Evolutionary conservation across 2,797 vertebrate species (phyloP).

Genomic region (Chaetodon trifasciatus): DNA sequence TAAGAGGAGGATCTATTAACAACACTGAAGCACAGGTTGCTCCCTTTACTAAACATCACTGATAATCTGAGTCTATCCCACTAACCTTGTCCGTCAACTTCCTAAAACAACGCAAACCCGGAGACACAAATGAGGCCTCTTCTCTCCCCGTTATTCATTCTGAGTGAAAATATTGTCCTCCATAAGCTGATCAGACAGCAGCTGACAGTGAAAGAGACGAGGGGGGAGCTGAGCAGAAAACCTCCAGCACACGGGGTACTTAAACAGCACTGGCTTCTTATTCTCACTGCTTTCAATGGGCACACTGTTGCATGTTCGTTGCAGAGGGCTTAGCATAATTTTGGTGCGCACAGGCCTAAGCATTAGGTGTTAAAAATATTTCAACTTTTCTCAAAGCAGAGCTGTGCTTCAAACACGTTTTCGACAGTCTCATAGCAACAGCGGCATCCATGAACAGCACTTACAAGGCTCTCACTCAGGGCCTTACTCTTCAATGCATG

Average conservation of each 20-base stretch:
- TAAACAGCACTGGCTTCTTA: constrained; percentile 10
- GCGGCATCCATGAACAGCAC: constrained; percentile 51
- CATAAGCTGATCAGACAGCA: constrained; percentile 41
- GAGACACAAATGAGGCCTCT: constrained; percentile 39
- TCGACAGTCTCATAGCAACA: constrained; percentile 79
- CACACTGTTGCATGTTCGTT: constrained; percentile 20
- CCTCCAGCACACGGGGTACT: neutral
- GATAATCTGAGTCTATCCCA: neutral
- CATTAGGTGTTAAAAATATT: constrained; percentile 67
- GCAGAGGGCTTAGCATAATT: constrained; percentile 56
- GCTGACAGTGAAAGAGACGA: constrained; percentile 24
- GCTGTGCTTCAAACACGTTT: constrained; percentile 56
- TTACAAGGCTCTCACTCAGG: constrained; percentile 54
- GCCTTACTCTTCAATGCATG: constrained; percentile 50
- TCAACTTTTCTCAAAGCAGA: constrained; percentile 61
- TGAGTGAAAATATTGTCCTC: constrained; percentile 27
- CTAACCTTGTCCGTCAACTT: constrained; percentile 4
- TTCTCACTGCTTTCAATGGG: constrained; percentile 21
- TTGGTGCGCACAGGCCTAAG: constrained; percentile 13
- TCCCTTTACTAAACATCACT: constrained; percentile 30
- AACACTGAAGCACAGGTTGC: constrained; percentile 6
- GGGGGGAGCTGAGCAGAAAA: constrained; percentile 25
- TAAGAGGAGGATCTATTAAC: constrained; percentile 8
- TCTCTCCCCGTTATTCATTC: constrained; percentile 42
- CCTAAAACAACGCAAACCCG: constrained; percentile 35